phyloP scores from a whole-genome alignment of 2,113 vertebrate genomes.

The Phoenicopterus ruber region DNA sequence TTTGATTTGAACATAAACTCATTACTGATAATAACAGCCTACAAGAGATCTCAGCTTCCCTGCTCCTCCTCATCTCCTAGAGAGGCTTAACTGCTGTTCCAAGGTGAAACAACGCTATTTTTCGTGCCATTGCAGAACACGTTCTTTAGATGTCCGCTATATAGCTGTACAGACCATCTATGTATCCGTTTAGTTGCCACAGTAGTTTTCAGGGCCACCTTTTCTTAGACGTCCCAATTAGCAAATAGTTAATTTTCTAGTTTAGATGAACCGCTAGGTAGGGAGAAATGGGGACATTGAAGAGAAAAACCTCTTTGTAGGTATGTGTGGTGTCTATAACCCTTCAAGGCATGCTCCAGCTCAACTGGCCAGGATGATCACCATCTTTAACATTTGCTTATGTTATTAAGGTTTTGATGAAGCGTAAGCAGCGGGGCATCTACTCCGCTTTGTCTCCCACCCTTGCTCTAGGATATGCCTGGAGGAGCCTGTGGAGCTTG shows the following conservation, averaged over 20 bases:
- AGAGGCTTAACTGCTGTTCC: not conserved
- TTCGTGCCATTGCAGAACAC: not conserved
- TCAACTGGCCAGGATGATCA: not conserved
- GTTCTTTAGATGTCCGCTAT: not conserved
- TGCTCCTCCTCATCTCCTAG: not conserved
- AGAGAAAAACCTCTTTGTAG: not conserved
- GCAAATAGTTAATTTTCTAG: not conserved
- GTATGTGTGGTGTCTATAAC: not conserved
- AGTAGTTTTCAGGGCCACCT: not conserved
- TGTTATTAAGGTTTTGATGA: not conserved
- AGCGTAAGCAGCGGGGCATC: not conserved
- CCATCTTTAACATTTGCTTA: not conserved
- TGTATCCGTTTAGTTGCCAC: not conserved
- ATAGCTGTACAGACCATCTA: not conserved
- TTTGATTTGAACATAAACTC: slow-evolving; percentile 21
- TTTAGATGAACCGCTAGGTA: not conserved
- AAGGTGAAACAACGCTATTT: not conserved
- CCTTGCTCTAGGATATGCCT: not conserved
- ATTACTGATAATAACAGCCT: slow-evolving; percentile 12
- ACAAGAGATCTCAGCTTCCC: not conserved
- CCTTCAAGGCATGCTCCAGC: not conserved
- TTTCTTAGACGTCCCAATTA: not conserved
- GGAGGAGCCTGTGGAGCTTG: not conserved
- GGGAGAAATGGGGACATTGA: not conserved
- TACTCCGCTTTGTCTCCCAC: not conserved